A percentile compares a stretch with the other conserved stretches of the same genome.
Evolutionary conservation across 2,888 invertebrate genomes (phyloP).

Genomic region (Boloria selene): DNA sequence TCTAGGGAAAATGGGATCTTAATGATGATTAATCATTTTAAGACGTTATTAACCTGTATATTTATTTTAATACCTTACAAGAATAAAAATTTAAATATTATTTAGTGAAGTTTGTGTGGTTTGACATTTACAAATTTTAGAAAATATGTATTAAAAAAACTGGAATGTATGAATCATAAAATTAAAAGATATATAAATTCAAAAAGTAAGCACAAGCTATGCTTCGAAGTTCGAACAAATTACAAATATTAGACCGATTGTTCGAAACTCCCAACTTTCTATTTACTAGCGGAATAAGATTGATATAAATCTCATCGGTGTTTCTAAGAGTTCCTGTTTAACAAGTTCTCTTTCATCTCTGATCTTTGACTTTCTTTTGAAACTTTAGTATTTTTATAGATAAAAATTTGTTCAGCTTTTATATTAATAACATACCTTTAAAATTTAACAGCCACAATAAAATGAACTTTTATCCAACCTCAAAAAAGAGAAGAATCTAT

Average conservation of each 20-base stretch:
- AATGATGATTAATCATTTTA: too few species aligned
- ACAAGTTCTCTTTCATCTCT: conserved; percentile 9
- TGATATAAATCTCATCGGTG: conserved; percentile 15
- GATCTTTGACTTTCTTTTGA: not conserved
- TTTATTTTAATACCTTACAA: too few species aligned
- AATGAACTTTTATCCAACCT: too few species aligned
- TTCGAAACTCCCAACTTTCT: conserved; percentile 12
- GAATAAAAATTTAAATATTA: too few species aligned
- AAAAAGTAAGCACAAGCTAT: conserved; percentile 9
- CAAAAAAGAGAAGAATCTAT: too few species aligned
- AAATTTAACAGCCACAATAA: too few species aligned
- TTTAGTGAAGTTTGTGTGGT: too few species aligned
- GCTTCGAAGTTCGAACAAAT: conserved; percentile 5
- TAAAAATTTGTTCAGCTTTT: too few species aligned
- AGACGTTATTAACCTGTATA: too few species aligned
- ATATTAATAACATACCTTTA: too few species aligned
- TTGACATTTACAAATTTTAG: not conserved
- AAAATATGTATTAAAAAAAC: not conserved
- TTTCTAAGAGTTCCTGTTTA: conserved; percentile 17
- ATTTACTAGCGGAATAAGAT: conserved; percentile 14
- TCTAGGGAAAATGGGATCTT: too few species aligned
- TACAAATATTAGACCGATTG: conserved; percentile 19
- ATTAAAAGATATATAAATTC: not conserved
- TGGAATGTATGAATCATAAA: not conserved
- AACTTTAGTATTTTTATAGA: not conserved